Evolutionary conservation across 2,797 vertebrate genomes (phyloP).

Genomic region (Chiroxiphia lanceolata): DNA sequence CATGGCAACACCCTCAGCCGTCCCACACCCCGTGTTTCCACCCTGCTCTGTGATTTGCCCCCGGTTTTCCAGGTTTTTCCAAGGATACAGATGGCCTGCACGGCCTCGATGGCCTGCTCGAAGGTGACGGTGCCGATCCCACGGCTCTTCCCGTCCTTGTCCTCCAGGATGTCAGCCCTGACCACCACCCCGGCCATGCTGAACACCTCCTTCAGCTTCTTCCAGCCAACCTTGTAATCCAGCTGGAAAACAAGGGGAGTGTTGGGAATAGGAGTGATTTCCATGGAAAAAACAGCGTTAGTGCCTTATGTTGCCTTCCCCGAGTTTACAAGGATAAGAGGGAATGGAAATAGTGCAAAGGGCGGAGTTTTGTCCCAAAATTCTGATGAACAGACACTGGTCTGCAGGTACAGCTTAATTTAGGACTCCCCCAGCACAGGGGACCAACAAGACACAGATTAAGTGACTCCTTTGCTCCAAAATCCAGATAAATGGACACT

Average conservation of each 20-base stretch:
- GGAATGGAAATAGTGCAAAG: rapidly evolving
- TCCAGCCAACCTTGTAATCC: conserved; percentile 99
- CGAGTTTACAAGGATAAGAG: background rate
- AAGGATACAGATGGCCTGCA: conserved; percentile 99
- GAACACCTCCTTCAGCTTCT: conserved; percentile 98
- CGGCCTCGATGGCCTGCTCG: conserved; percentile 95
- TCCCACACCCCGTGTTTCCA: too few species aligned
- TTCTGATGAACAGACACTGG: background rate
- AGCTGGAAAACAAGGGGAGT: conserved; percentile 74
- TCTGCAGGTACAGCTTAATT: background rate
- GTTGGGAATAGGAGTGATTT: background rate
- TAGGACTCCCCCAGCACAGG: background rate
- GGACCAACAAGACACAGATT: background rate
- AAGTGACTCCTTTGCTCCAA: too few species aligned
- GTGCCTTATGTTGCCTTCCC: rapidly evolving
- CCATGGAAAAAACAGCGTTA: background rate
- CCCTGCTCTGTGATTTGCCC: too few species aligned
- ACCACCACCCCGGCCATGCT: conserved; percentile 93
- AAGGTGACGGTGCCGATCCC: conserved; percentile 97
- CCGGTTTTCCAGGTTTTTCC: background rate
- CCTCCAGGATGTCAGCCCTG: conserved; percentile 91
- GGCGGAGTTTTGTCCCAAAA: background rate
- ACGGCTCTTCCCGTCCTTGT: conserved; percentile 96
- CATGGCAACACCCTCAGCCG: too few species aligned
- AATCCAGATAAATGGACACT: too few species aligned